phyloP scores from a whole-genome alignment of 2,113 vertebrate genomes.

The Oncorhynchus mykiss region DNA sequence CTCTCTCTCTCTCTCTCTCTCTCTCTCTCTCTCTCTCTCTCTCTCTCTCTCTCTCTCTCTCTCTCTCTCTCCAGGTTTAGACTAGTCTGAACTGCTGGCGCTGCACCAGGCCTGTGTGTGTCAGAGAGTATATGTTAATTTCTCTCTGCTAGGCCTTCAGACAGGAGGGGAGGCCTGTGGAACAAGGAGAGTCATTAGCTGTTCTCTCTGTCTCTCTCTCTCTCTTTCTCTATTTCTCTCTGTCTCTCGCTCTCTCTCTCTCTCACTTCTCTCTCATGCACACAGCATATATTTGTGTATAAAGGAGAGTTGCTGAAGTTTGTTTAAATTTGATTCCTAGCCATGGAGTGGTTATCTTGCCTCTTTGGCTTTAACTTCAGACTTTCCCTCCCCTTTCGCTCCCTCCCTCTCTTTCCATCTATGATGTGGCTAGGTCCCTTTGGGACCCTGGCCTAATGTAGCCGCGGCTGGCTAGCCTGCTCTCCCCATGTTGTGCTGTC shows the following conservation, averaged over 20 bases:
- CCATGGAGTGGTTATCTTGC: conserved; percentile 20
- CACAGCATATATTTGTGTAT: neutral
- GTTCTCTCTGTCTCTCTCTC: neutral
- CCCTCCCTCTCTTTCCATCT: neutral
- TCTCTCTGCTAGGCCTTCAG: conserved; percentile 10
- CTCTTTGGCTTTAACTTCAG: neutral
- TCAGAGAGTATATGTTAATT: conserved; percentile 8
- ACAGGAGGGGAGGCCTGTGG: conserved; percentile 28
- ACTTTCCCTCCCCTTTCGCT: neutral
- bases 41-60: neutral
- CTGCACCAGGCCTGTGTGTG: conserved; percentile 10
- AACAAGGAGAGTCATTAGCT: conserved; percentile 27
- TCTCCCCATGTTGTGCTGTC: conserved; percentile 3
- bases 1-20: conserved; percentile 17
- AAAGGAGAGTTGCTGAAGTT: conserved; percentile 8
- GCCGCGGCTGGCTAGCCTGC: neutral
- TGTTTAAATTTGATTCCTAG: conserved; percentile 20
- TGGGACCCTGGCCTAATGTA: neutral
- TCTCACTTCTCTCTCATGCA: neutral
- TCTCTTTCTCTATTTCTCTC: too few relatives aligned
- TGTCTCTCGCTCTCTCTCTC: neutral
- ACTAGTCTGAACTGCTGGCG: conserved; percentile 1
- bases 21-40: conserved; percentile 6
- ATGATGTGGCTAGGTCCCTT: conserved; percentile 4
- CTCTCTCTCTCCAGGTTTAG: conserved; percentile 15